Percentiles rank a stretch among this genome's conserved stretches.
These are phyloP conservation scores for Apodemia mormo DNA, from an alignment of 2,888 invertebrate species.

Conservation along the genomic window DNA sequence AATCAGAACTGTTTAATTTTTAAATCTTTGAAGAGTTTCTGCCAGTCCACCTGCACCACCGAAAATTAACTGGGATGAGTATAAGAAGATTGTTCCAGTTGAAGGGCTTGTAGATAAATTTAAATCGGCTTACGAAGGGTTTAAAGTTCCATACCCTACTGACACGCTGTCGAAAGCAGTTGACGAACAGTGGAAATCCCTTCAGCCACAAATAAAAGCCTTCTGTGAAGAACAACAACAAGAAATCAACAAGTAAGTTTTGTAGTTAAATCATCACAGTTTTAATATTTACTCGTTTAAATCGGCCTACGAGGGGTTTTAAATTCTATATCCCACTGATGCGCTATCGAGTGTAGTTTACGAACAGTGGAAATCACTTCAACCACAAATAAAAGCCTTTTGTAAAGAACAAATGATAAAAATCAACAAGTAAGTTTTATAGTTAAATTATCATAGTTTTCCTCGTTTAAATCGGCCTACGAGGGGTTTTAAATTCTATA, in stretches of 20 bases:
- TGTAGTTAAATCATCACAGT: no score
- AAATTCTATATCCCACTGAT: constrained; percentile 62
- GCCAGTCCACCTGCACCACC: constrained; percentile 58
- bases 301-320: constrained; percentile 48
- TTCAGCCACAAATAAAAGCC: constrained; percentile 53
- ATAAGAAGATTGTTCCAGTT: constrained; percentile 55
- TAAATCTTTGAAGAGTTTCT: constrained; percentile 47
- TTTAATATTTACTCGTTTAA: constrained; percentile 40
- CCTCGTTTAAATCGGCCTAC: constrained; percentile 50
- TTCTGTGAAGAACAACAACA: constrained; percentile 46
- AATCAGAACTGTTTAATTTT: no score
- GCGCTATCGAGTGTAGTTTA: constrained; percentile 52
- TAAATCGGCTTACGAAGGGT: constrained; percentile 49
- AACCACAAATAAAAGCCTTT: constrained; percentile 53
- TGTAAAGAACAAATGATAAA: constrained; percentile 42
- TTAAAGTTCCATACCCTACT: constrained; percentile 58
- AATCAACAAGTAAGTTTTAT: no score
- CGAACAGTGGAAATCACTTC: constrained; percentile 57
- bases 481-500: constrained; percentile 52
- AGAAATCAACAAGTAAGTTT: no score
- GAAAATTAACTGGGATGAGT: constrained; percentile 65
- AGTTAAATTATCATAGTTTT: no score
- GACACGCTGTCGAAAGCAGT: constrained; percentile 53
- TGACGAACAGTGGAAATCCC: constrained; percentile 59
- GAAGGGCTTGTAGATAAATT: constrained; percentile 60